Percentiles rank a stretch among this genome's conserved stretches.
These are phyloP conservation scores for Podarcis muralis DNA, from an alignment of 2,113 vertebrate genomes.

Conservation along the genomic window DNA sequence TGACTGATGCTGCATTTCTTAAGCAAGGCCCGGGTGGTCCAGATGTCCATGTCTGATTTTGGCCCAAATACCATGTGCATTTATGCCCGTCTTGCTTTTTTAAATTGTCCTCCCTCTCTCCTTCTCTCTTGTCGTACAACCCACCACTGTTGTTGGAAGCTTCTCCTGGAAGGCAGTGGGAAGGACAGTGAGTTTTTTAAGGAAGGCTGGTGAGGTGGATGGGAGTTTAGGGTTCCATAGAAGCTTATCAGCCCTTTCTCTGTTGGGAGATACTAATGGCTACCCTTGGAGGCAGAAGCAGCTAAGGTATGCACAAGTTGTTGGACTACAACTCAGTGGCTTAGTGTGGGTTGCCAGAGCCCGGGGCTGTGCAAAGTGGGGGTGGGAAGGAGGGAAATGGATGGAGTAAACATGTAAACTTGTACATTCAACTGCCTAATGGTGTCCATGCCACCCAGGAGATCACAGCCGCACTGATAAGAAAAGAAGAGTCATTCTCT, in stretches of 20 bases:
- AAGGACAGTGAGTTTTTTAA: background rate
- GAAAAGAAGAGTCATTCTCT: no score
- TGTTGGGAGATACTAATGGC: background rate
- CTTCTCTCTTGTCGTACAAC: background rate
- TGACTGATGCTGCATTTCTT: slow-evolving; percentile 48
- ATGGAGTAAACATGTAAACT: no score
- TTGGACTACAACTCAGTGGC: no score
- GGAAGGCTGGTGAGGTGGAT: no score
- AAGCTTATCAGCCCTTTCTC: background rate
- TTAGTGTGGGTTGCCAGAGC: no score
- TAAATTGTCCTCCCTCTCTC: slow-evolving; percentile 30
- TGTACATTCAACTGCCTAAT: no score
- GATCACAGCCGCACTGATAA: no score
- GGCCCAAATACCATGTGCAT: slow-evolving; percentile 46
- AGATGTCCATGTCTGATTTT: slow-evolving; percentile 56
- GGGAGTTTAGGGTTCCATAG: background rate
- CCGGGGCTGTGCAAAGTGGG: no score
- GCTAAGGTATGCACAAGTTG: no score
- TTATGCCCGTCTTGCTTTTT: slow-evolving; percentile 61
- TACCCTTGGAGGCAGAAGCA: background rate
- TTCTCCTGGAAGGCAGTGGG: background rate
- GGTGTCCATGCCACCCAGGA: no score
- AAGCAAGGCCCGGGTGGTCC: slow-evolving; percentile 59
- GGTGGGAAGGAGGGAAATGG: no score
- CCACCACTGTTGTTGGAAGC: slow-evolving; percentile 47